Base-by-base conservation (phyloP, 1,140 invertebrate genomes). In the Drosophila quadrilineata region DNA sequence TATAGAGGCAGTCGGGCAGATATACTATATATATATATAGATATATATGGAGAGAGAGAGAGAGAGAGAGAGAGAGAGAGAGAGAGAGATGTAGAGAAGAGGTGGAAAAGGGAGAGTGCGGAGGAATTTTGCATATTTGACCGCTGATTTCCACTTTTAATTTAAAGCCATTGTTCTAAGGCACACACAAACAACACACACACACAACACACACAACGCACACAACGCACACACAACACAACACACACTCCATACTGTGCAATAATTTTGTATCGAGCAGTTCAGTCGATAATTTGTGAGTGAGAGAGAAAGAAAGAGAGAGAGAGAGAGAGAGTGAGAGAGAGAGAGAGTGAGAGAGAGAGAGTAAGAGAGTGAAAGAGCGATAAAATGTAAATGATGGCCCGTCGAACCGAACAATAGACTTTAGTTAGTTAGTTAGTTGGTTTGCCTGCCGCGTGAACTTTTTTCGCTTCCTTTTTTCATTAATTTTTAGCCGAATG, bases 121-220 rank as follows among this genome's bases (percentile, higher is more conserved):
- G 12, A 52, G 21, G 36, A 29, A 31, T 21, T 63, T 57, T 59
- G 58, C 54, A 82, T 71, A 70, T 52, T 67, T 72, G 58, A 22
- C 62, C 69, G 68, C 68, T 79, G 79, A 84, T 84, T 84, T 85
- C 70, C 72, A 65, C 70, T 77, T 79, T 84, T 84, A 85, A 84
- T 85, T 84, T 79, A 68, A 60, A 36, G 66, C 79, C 75, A 85
- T 84, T 84, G 79, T 84, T 84, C 79, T 85, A 74, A 84, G 79
- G 77, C 46, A 26, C 45, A 22, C 49, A 41, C 49, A 62, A 21
- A 41, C 41, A 28, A 52, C 35, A 28, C 12, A 33, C 48, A 35
- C 12, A 41, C 26, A 52, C 12, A n/a, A 19, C 14, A 3, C 14
- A 24, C 33, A 24, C 16, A 33, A 28, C 12, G 56, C 17, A 52